Percentiles rank a stretch among this genome's conserved stretches.
Conservation (phyloP, 2,888 invertebrate genomes). For the Ennomos fuscantarius region DNA sequence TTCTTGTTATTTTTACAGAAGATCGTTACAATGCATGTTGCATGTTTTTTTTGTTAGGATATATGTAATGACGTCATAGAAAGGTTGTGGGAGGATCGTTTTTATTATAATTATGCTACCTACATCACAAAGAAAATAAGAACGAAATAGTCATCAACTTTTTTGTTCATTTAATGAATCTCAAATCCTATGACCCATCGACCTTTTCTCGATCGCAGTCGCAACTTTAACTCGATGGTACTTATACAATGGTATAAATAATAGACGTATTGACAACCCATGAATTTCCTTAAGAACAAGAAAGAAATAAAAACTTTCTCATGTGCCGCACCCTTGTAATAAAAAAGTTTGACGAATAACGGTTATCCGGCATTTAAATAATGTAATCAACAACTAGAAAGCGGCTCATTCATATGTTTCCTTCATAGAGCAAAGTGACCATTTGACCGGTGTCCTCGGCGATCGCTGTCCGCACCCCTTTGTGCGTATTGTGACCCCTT, state of each 20-base stretch:
- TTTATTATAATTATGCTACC: too few species aligned
- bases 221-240: neutral
- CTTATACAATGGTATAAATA: neutral
- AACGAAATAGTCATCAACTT: neutral
- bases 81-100: too few species aligned
- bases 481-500: conserved; percentile 77
- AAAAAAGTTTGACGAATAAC: conserved; percentile 78
- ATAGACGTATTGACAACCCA: conserved; percentile 21
- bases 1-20: conserved; percentile 21
- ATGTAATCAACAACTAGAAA: conserved; percentile 78
- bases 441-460: conserved; percentile 77
- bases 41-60: too few species aligned
- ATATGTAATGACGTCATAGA: too few species aligned
- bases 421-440: conserved; percentile 76
- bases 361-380: conserved; percentile 78
- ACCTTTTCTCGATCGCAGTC: conserved; percentile 11
- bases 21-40: neutral
- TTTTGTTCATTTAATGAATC: neutral
- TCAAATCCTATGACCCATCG: conserved; percentile 9
- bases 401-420: conserved; percentile 79
- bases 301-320: conserved; percentile 64
- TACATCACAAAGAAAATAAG: too few species aligned
- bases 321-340: conserved; percentile 63
- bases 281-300: conserved; percentile 19
- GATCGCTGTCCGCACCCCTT: conserved; percentile 81